A percentile compares a stretch with the other conserved stretches of the same genome.
Conservation (phyloP, 2,113 vertebrate genomes). For the Hemiscyllium ocellatum region DNA sequence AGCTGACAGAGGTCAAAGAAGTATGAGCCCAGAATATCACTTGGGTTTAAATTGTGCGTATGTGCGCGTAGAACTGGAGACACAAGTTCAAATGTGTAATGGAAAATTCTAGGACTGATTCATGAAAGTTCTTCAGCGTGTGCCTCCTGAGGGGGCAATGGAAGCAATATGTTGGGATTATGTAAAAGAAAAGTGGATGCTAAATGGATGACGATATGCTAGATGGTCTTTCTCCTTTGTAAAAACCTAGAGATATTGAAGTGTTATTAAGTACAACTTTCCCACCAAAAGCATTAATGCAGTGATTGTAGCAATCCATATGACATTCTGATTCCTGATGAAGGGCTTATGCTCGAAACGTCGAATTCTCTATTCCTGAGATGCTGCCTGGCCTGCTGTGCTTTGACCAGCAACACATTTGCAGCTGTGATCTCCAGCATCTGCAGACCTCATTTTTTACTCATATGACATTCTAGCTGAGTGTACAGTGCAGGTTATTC, state of each 20-base stretch:
- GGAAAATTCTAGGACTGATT: background rate
- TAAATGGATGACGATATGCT: too few species aligned
- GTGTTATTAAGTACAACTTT: background rate
- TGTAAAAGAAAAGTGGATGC: background rate
- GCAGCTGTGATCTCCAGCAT: too few species aligned
- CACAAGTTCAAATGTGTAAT: background rate
- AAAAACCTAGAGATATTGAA: background rate
- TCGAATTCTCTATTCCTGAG: too few species aligned
- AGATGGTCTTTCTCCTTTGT: background rate
- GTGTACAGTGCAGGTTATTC: background rate
- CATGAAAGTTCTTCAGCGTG: background rate
- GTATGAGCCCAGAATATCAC: background rate
- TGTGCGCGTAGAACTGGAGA: background rate
- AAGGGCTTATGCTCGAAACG: too few species aligned
- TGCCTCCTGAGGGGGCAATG: background rate
- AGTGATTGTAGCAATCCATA: background rate
- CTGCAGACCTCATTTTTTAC: too few species aligned
- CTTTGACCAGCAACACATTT: too few species aligned
- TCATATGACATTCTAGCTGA: background rate
- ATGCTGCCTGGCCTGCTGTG: too few species aligned
- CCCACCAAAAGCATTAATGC: background rate
- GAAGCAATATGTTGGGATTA: background rate
- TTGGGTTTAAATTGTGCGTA: background rate
- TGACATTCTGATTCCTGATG: too few species aligned
- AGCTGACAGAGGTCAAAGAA: background rate